Evolutionary conservation across 64 coral and sea anemone species (phyloP), one percentile per base, ranked within the genome.

Genomic region (Montipora sp.): DNA sequence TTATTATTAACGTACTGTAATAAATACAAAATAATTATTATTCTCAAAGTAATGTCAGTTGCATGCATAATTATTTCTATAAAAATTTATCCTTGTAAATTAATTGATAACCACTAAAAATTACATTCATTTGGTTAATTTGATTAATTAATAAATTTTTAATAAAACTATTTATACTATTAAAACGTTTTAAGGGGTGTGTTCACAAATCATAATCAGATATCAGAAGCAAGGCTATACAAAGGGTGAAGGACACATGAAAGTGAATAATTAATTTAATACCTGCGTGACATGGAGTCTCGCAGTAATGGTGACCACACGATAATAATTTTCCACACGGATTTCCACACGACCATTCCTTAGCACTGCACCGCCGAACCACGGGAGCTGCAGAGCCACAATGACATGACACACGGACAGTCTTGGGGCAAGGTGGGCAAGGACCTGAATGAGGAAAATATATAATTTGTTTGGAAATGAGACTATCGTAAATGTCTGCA

Each of bases 361-460:
- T 96, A 8, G 97, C 83, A 75, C 97, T 95, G 73, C 97, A 99
- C 8, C 97, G 79, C 69, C 92, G 90, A n/a, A 87, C 89, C 3
- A 92, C 80, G 27, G 97, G 92, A 19, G 90, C 43, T 36, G 88
- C 82, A 8, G 83, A 93, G 1, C 94, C 97, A 90, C 97, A 99
- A 53, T 96, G 94, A 83, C 97, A 99, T 1, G 24, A 53, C 14
- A 59, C 78, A 21, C 43, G 92, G 12, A 99, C 97, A 63, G 94
- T 99, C 65, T 99, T 94, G 11, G 97, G 97, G 27, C 97, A 99
- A 10, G 97, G 97, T 65, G 97, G 97, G 75, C 97, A 99, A 16
- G 97, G 97, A 47, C 97, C 97, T 99, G 11, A 18, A 84, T 15
- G 81, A 0, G 21, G 5, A 77, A 70, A 3, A 73, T 14, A 65